A percentile compares a stretch with the other conserved stretches of the same genome.
Conservation (phyloP, 2,113 vertebrate genomes). For the Alethe diademata region DNA sequence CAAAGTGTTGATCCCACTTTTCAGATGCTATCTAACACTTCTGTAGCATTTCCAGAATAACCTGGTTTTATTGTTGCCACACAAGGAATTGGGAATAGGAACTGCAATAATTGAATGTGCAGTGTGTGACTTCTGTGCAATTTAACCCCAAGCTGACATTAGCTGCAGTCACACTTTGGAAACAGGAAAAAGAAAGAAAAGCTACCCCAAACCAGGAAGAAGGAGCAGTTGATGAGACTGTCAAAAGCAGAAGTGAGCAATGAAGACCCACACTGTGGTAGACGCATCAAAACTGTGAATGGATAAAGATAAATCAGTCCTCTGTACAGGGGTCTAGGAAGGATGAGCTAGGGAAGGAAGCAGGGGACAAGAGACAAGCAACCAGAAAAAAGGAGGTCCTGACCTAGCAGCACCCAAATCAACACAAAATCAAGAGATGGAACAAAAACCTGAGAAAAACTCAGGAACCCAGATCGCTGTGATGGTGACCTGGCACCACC, state of each 20-base stretch:
- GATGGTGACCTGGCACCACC: neutral
- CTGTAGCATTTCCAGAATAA: neutral
- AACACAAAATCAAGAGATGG: neutral
- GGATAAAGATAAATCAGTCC: neutral
- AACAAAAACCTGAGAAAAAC: neutral
- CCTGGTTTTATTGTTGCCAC: neutral
- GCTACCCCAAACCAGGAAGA: neutral
- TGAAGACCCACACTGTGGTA: neutral
- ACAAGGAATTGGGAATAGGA: neutral
- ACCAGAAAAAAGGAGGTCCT: neutral
- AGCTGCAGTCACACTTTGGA: neutral
- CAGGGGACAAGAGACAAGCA: neutral
- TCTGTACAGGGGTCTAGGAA: neutral
- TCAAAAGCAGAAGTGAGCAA: neutral
- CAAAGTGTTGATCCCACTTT: neutral
- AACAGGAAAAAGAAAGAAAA: neutral
- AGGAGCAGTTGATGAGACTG: neutral
- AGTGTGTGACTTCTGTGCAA: neutral
- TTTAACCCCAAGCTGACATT: neutral
- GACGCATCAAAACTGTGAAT: neutral
- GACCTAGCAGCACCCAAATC: neutral
- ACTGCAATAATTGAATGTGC: neutral
- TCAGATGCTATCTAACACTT: neutral
- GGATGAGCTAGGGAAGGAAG: neutral
- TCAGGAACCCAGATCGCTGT: neutral